Percentiles rank a stretch among this genome's conserved stretches.
phyloP scores from a whole-genome alignment of 2,888 invertebrate genomes.

The Oxytorus armatus region DNA sequence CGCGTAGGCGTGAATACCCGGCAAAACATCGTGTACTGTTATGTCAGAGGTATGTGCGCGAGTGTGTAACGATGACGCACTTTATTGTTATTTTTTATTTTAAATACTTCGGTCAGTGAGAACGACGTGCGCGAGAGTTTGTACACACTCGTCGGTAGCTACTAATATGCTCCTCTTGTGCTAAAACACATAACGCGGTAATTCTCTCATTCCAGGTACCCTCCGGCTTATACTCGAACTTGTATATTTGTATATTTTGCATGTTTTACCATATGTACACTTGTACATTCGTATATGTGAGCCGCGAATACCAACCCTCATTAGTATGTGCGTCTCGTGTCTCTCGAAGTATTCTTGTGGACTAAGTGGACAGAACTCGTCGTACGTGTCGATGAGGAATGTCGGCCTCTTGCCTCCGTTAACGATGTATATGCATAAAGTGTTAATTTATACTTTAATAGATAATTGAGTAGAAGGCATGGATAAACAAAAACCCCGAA shows the following conservation, averaged over 20 bases:
- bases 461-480: too few species aligned
- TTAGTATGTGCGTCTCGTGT: conserved; percentile 55
- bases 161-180: conserved; percentile 26
- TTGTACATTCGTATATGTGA: conserved; percentile 12
- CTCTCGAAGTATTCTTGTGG: conserved; percentile 17
- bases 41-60: conserved; percentile 53
- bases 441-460: too few species aligned
- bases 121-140: conserved; percentile 58
- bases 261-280: conserved; percentile 21
- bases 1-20: conserved; percentile 54
- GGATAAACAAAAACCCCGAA: too few species aligned
- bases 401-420: conserved; percentile 38
- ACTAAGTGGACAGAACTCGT: conserved; percentile 47
- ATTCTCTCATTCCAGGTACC: conserved; percentile 59
- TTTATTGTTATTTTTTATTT: conserved; percentile 23
- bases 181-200: conserved; percentile 34
- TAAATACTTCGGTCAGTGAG: conserved; percentile 30
- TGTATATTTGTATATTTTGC: conserved; percentile 17
- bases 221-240: conserved; percentile 54
- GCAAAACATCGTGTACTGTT: conserved; percentile 57
- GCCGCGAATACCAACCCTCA: conserved; percentile 49
- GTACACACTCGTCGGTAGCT: conserved; percentile 45
- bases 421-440: conserved; percentile 23
- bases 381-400: conserved; percentile 65
- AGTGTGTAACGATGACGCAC: conserved; percentile 53